Conservation (phyloP, 1,140 invertebrate species). For the Drusus annulatus region DNA sequence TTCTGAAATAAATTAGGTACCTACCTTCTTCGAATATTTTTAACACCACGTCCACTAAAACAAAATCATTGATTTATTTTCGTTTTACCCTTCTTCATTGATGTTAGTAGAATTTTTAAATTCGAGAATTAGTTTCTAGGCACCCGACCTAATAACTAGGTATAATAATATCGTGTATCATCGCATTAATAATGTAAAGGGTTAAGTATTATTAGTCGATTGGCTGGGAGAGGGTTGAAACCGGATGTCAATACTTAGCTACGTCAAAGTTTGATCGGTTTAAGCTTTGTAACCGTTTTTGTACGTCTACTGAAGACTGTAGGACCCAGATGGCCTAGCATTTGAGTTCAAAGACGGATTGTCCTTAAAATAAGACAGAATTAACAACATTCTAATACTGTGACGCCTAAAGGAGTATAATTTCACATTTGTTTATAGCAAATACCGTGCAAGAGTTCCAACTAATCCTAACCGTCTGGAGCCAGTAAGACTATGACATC, state of each 20-base stretch:
- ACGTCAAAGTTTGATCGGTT: slow-evolving; percentile 43
- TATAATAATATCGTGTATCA: not conserved
- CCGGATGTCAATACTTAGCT: slow-evolving; percentile 51
- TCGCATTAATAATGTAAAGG: not conserved
- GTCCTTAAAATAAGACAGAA: no score
- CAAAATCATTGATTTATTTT: not conserved
- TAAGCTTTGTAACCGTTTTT: slow-evolving; percentile 28
- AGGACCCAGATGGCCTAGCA: no score
- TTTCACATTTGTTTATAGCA: no score
- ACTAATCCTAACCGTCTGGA: no score
- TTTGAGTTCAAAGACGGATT: no score
- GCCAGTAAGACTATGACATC: no score
- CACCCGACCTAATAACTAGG: not conserved
- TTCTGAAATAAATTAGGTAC: not conserved
- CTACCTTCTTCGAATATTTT: no score
- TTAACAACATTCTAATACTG: no score
- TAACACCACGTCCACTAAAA: no score
- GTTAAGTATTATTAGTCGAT: slow-evolving; percentile 10
- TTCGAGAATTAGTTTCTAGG: not conserved
- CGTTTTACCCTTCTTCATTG: not conserved
- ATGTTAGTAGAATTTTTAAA: not conserved
- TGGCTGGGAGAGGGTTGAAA: slow-evolving; percentile 4
- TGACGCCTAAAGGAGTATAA: no score
- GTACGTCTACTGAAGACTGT: no score
- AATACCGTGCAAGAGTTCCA: no score